Base-by-base conservation (phyloP, 1,140 invertebrate genomes). In the Vanessa tameamea region DNA sequence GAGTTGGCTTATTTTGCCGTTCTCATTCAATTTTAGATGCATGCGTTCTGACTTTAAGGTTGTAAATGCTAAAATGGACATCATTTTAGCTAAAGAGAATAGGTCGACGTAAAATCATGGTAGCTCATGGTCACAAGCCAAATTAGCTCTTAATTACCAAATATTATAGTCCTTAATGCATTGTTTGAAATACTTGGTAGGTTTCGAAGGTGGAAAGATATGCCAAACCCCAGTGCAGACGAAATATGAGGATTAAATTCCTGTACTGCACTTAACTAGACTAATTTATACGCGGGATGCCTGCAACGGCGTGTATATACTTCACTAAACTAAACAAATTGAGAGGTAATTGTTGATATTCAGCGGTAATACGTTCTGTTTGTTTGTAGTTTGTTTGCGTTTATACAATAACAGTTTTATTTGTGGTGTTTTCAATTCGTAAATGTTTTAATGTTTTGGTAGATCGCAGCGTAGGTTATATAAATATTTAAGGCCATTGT, bases 201-300 rank as follows among this genome's bases (percentile, higher is more conserved):
- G 81, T 84, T 87, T 82, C 73, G 82, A 78, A 84, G 80, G 79
- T 86, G 83, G 84, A 90, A 88, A 92, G 88, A 92, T 89, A 89
- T 87, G 84, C 87, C 86, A 85, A 87, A 86, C 82, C 82, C 82
- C 81, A 75, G 80, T 69, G 84, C 88, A 92, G 86, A 90, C 89
- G 89, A 91, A 92, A 92, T 92, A 92, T 91, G 89, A 91, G 90
- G 89, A 92, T 92, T 91, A 92, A 91, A 92, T 92, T 92, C 89
- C 86, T 86, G 89, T 84, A 89, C 81, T 87, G 85, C 88, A 89
- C 85, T 90, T 91, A 92, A 91, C 87, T 86, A 92, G 88, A 85
- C 87, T 89, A 91, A 92, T 92, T 92, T 92, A 90, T 90, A 86
- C 84, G 79, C 78, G 79, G 79, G 82, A 82, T 84, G 83, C 82